phyloP scores from a whole-genome alignment of 2,113 vertebrate genomes.

The Datnioides undecimradiatus region DNA sequence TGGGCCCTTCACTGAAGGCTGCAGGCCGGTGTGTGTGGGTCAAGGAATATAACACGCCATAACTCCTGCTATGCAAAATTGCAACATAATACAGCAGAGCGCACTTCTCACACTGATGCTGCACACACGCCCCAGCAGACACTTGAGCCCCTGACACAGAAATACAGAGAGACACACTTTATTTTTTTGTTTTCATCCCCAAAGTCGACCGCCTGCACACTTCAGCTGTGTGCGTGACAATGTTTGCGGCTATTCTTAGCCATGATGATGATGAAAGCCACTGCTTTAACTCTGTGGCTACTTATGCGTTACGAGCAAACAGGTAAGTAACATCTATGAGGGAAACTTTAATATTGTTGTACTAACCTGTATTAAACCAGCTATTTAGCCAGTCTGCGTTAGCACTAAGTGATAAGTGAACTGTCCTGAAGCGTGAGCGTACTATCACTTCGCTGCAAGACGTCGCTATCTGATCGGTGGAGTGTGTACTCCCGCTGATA shows the following conservation, averaged over 20 bases:
- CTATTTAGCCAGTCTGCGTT: background rate
- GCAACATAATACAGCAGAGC: conserved; percentile 7
- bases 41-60: conserved; percentile 57
- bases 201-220: background rate
- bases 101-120: conserved; percentile 5
- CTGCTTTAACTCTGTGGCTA: background rate
- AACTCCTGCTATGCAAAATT: conserved; percentile 38
- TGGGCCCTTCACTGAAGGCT: conserved; percentile 88
- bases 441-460: conserved; percentile 67
- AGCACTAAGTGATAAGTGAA: background rate
- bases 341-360: background rate
- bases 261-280: background rate
- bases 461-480: conserved; percentile 61
- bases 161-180: background rate
- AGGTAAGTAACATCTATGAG: conserved; percentile 20
- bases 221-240: background rate
- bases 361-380: conserved; percentile 8
- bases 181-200: background rate
- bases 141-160: background rate
- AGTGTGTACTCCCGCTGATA: conserved; percentile 62
- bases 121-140: conserved; percentile 7
- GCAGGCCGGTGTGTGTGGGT: conserved; percentile 87
- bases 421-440: background rate
- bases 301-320: conserved; percentile 34
- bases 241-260: background rate